These are phyloP conservation scores for Dryoscopus gambensis DNA, from an alignment of 2,113 vertebrate genomes.

Conservation along the genomic window DNA sequence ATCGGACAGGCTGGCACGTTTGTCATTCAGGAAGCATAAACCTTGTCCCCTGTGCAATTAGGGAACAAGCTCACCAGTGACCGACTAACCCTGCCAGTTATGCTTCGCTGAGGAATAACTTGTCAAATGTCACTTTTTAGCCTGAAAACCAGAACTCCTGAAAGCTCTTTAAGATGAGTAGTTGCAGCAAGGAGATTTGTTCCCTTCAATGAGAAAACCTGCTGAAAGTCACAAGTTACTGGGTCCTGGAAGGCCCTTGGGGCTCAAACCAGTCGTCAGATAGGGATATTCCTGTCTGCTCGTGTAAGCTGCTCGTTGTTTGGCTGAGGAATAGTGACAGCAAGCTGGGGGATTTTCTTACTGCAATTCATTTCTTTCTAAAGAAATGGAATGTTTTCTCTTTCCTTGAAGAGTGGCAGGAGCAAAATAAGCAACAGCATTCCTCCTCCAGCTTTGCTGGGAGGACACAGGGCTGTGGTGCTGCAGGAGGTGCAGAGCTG, in stretches of 20 bases:
- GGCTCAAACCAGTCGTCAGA: neutral
- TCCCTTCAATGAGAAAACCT: neutral
- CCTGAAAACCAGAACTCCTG: neutral
- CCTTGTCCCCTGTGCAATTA: constrained; percentile 25
- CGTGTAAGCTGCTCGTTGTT: neutral
- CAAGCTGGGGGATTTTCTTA: neutral
- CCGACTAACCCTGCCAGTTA: neutral
- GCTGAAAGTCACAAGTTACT: neutral
- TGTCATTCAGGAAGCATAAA: neutral
- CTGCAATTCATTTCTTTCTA: neutral
- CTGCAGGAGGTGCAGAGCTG: neutral
- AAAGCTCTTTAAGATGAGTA: neutral
- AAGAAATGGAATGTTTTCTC: neutral
- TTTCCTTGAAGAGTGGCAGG: neutral
- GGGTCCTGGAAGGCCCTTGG: neutral
- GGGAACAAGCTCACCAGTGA: neutral
- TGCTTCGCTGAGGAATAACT: neutral
- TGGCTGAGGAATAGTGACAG: neutral
- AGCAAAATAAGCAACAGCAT: neutral
- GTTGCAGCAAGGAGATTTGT: neutral
- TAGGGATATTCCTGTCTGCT: neutral
- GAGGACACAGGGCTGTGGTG: neutral
- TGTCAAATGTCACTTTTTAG: constrained; percentile 23
- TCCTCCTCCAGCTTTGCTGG: neutral
- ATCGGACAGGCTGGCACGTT: neutral